Base-by-base conservation (phyloP, 1,140 invertebrate species). In the Chrysomallon squamiferum region DNA sequence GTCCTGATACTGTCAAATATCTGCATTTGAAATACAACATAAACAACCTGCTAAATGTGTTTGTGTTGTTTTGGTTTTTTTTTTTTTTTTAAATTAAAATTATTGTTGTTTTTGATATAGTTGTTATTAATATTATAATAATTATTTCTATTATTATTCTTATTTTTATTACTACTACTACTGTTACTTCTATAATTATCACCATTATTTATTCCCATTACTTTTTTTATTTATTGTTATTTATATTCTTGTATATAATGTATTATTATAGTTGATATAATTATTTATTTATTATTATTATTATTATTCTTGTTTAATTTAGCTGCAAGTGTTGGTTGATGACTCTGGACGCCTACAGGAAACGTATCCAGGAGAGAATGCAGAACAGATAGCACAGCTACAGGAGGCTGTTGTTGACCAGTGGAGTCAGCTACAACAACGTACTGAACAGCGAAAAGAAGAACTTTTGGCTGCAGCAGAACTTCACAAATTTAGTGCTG, bases 351-450 rank as follows among this genome's bases (percentile, higher is more conserved):
- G 93, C 63, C 88, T 99, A 35, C 93, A 96, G 83, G 88, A 89
- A 6, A 87, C 93, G 9, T 99, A 98, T 87, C 96, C 96, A 0
- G 95, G 95, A 1, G 92, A 91, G 33, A 98, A 98, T 86, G 95
- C 95, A 0, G 88, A 91, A 54, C 93, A 96, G 68, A 96, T 97
- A 69, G 89, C 90, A 25, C 89, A 94, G 75, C 91, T 97, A 75
- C 92, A 93, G 84, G 88, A 90, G 25, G 90, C 93, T 15, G 92
- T 99, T 0, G 87, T 94, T 0, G 89, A 92, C 4, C 93, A 93
- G 65, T 99, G 96, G 96, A 90, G 91, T 54, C 89, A 91, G 49
- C 86, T 99, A 13, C 93, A 96, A 75, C 90, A 94, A 68, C 89
- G 91, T 6, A 92, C 94, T 0, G 90, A 92, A 22, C 88, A 91